Percentiles rank a stretch among this genome's conserved stretches.
Evolutionary conservation across 2,113 vertebrate genomes (phyloP).

Genomic region (Eolophus roseicapilla): DNA sequence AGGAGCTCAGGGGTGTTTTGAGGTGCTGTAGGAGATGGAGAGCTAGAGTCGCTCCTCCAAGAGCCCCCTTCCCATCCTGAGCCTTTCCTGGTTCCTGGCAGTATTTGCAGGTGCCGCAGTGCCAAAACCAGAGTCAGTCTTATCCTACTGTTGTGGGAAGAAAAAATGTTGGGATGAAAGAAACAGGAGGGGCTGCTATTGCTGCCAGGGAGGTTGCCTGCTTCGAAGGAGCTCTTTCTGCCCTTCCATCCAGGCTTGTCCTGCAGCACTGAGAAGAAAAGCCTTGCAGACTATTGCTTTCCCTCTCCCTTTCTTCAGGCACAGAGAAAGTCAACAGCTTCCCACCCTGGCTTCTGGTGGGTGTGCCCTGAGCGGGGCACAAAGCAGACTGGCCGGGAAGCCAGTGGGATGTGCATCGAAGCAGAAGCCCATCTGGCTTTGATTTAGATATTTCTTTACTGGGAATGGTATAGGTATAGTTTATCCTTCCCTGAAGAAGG

Average conservation of each 20-base stretch:
- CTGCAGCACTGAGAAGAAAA: not conserved
- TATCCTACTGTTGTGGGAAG: not conserved
- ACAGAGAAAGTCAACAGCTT: not conserved
- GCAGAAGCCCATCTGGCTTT: not conserved
- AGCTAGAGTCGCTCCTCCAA: not conserved
- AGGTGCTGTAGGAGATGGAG: not conserved
- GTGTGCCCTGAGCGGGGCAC: rapidly evolving
- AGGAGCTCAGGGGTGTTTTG: not conserved
- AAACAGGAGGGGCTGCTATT: rapidly evolving
- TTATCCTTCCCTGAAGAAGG: not conserved
- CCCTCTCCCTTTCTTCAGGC: not conserved
- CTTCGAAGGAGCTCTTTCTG: not conserved
- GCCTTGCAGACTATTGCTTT: not conserved
- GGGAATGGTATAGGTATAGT: not conserved
- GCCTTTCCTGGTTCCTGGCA: not conserved
- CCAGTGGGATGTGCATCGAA: not conserved
- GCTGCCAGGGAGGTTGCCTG: rapidly evolving
- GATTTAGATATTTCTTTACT: not conserved
- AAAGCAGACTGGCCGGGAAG: not conserved
- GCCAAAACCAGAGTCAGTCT: not conserved
- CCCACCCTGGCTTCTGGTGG: rapidly evolving
- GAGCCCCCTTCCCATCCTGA: rapidly evolving
- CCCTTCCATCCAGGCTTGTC: not conserved
- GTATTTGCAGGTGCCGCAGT: not conserved
- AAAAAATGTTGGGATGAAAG: not conserved